phyloP scores from a whole-genome alignment of 2,113 vertebrate species.

The Sorex fumeus region DNA sequence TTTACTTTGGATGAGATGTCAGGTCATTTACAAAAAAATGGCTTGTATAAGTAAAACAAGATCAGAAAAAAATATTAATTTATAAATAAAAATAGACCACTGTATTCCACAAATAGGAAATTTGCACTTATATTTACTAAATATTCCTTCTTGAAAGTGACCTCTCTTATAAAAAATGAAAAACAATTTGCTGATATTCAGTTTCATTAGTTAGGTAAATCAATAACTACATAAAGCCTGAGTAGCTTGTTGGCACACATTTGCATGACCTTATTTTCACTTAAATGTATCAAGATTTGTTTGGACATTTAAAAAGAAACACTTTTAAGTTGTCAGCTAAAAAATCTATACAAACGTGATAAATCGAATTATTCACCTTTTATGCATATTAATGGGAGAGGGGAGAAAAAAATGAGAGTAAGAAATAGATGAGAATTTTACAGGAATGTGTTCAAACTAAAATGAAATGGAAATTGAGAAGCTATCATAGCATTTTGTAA shows the following conservation, averaged over 20 bases:
- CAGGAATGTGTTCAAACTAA: constrained; percentile 58
- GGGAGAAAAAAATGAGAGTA: not conserved
- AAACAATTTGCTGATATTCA: constrained; percentile 84
- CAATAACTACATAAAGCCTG: constrained; percentile 87
- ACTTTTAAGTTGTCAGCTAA: constrained; percentile 65
- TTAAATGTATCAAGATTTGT: constrained; percentile 84
- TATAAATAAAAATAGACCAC: constrained; percentile 45
- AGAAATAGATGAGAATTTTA: constrained; percentile 52
- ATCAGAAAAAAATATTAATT: constrained; percentile 46
- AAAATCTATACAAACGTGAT: constrained; percentile 80
- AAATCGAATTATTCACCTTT: constrained; percentile 71
- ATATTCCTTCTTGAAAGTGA: constrained; percentile 79
- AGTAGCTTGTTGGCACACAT: constrained; percentile 88
- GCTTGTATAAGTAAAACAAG: not conserved
- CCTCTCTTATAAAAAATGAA: constrained; percentile 82
- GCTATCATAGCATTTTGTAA: constrained; percentile 75
- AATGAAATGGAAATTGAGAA: constrained; percentile 51
- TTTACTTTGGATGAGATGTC: not conserved
- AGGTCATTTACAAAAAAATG: not conserved
- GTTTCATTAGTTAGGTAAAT: constrained; percentile 87
- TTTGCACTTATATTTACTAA: constrained; percentile 73
- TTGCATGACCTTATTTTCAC: constrained; percentile 81
- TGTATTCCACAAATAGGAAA: constrained; percentile 52
- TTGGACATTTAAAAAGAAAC: constrained; percentile 60
- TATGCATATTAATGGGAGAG: not conserved